phyloP scores from a whole-genome alignment of 2,113 vertebrate species.

The Bucco capensis region DNA sequence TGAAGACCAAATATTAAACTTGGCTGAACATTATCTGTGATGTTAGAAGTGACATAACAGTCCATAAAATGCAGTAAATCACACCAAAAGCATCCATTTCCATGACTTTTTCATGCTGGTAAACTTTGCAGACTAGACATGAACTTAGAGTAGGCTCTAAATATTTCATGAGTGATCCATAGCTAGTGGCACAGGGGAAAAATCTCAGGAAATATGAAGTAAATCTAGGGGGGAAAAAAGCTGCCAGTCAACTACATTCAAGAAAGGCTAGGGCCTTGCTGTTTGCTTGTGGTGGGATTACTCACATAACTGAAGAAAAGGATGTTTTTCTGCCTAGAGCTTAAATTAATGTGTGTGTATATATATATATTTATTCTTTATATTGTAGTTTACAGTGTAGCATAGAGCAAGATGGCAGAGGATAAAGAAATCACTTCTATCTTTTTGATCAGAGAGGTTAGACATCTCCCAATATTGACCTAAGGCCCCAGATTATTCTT shows the following conservation, averaged over 20 bases:
- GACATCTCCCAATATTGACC: neutral
- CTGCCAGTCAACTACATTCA: neutral
- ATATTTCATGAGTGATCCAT: neutral
- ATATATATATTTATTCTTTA: neutral
- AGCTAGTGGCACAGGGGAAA: neutral
- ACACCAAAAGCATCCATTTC: neutral
- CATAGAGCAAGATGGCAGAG: neutral
- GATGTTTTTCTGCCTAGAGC: accelerated
- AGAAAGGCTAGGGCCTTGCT: neutral
- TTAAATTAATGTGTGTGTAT: neutral
- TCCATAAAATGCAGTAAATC: neutral
- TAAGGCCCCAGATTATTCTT: neutral
- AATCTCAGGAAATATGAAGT: neutral
- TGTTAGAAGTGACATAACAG: neutral
- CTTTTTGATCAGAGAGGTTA: neutral
- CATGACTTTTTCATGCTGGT: neutral
- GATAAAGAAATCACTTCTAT: neutral
- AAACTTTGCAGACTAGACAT: neutral
- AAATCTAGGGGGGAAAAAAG: neutral
- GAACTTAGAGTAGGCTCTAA: neutral
- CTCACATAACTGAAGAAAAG: neutral
- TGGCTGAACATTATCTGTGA: neutral
- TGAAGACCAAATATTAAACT: slow-evolving; percentile 5
- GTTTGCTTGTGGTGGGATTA: neutral
- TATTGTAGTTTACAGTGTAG: neutral